Evolutionary conservation across 2,113 vertebrate genomes (phyloP).

Genomic region (Albula goreensis): DNA sequence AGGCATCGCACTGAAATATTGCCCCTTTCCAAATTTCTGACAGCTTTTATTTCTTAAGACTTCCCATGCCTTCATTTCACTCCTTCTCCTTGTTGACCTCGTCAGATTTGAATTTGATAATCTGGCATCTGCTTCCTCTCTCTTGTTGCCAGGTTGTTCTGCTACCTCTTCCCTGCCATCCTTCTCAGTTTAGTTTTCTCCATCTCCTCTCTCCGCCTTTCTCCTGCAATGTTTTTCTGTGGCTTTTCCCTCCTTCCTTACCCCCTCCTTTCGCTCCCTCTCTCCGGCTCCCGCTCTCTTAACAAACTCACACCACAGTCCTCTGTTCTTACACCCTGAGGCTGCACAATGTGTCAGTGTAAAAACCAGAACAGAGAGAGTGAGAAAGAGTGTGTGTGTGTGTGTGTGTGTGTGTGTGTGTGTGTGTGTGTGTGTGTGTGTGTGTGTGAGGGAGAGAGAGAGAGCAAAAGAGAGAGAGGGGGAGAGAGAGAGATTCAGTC

Average conservation of each 20-base stretch:
- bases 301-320: slow-evolving; percentile 72
- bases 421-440: slow-evolving; percentile 29
- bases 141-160: neutral
- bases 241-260: slow-evolving; percentile 41
- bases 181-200: neutral
- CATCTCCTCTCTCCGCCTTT: slow-evolving; percentile 32
- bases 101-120: neutral
- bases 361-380: slow-evolving; percentile 71
- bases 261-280: slow-evolving; percentile 51
- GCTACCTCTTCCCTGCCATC: neutral
- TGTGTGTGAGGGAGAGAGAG: slow-evolving; percentile 54
- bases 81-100: neutral
- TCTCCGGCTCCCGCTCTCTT: slow-evolving; percentile 48
- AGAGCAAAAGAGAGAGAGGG: slow-evolving; percentile 45
- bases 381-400: slow-evolving; percentile 9
- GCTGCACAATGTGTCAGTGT: slow-evolving; percentile 78
- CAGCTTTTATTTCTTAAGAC: neutral
- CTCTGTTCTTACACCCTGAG: slow-evolving; percentile 78
- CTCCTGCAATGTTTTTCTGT: slow-evolving; percentile 23
- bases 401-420: slow-evolving; percentile 47
- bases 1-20: neutral
- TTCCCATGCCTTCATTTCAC: neutral
- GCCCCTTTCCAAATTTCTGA: neutral
- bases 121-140: neutral
- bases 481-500: slow-evolving; percentile 46